Evolutionary conservation across 2,113 vertebrate genomes (phyloP), one percentile per base, ranked within the genome.

Genomic region (Cichladusa arquata): DNA sequence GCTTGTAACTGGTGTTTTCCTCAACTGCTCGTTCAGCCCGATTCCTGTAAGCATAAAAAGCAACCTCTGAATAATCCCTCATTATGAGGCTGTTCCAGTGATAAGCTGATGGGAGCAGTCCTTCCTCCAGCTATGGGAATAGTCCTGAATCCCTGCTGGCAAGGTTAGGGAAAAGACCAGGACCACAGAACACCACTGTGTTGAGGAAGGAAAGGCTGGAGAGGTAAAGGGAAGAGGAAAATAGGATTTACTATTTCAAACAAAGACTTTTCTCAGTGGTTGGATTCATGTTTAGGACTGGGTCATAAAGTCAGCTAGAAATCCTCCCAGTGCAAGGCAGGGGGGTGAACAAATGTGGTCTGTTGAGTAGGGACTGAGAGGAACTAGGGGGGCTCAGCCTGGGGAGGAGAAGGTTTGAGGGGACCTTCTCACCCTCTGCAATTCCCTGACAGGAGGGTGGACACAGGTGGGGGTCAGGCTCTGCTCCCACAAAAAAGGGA

Each of bases 21-120:
- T 72, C 80, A 76, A 19, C 62, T 73, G 72, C 36, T 78, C 0
- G 0, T 81, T 50, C 51, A 51, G 33, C 15, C 47, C 0, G 0
- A 13, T 84, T 81, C 87, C 81, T 71, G 47, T 78, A 81, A 88
- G 70, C 34, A 5, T 33, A 20, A 67, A 61, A 61, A 67, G 18
- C 56, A 87, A 22, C 14, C 42, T 25, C 53, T 70, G 78, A 82
- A 23, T 53, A 38, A 24, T 67, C 82, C 65, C 65, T 65, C 11
- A 2, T 60, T 25, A 22, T 6, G 65, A 74, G 85, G 51, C 65
- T 79, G 64, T 74, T 76, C 5, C 28, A 9, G 50, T 34, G 76
- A 44, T 65, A 67, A 90, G 60, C 28, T 72, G 74, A 9, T 2
- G 2, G 7, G 60, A 4, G 0, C 2, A 5, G 50, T 38, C 53